Conservation (phyloP, 1,140 invertebrate genomes). For the Batillaria attramentaria region DNA sequence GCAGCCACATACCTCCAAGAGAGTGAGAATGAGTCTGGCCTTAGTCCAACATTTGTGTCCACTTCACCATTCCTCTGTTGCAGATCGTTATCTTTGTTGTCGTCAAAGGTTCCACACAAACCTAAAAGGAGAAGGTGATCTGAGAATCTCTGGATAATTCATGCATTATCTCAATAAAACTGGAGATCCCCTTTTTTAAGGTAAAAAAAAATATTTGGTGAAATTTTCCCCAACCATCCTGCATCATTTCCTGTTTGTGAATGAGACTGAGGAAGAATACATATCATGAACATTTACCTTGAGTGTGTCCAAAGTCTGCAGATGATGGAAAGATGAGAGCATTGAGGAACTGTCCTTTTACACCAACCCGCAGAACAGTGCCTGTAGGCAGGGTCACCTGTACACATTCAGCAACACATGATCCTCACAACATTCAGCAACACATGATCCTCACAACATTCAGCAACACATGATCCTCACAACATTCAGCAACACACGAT, state of each 20-base stretch:
- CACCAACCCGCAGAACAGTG: constrained; percentile 48
- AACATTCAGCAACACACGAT: no score
- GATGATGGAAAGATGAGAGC: constrained; percentile 50
- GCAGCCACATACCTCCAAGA: constrained; percentile 60
- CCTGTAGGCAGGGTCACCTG: constrained; percentile 61
- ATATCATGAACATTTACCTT: constrained; percentile 39
- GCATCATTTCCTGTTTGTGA: no score
- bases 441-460: background rate
- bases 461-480: no score
- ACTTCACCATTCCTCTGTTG: constrained; percentile 45
- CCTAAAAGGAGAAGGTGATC: constrained; percentile 47
- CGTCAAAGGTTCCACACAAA: constrained; percentile 62
- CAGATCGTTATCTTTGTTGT: constrained; percentile 48
- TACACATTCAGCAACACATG: background rate
- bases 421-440: no score
- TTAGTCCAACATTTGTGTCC: constrained; percentile 33
- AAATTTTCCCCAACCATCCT: no score
- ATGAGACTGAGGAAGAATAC: no score
- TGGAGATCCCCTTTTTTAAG: no score
- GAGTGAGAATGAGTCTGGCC: constrained; percentile 47
- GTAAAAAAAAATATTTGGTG: no score
- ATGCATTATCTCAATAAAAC: no score
- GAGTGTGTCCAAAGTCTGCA: constrained; percentile 46
- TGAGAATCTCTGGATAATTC: no score
- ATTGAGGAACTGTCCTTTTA: constrained; percentile 49